phyloP scores from a whole-genome alignment of 2,888 invertebrate species.

The Petrolisthes manimaculis region DNA sequence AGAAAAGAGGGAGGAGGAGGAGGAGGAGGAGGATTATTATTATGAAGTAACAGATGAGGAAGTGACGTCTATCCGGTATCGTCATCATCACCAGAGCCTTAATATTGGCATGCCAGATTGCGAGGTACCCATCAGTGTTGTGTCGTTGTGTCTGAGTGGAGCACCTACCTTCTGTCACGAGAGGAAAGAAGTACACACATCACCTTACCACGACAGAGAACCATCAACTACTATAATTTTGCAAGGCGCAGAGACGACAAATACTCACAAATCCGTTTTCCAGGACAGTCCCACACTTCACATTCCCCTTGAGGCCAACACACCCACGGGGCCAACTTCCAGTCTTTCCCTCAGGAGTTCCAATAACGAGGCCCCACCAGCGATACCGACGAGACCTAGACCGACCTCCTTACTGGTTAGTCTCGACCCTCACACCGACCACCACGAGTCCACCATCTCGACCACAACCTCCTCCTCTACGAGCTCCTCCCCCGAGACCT shows the following conservation, averaged over 20 bases:
- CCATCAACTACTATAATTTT: no score
- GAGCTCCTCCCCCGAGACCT: slow-evolving; percentile 16
- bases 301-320: neutral
- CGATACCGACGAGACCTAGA: neutral
- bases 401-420: neutral
- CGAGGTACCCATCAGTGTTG: no score
- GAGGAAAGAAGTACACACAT: no score
- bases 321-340: neutral
- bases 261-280: no score
- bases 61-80: no score
- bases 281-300: no score
- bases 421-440: neutral
- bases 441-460: neutral
- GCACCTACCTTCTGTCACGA: no score
- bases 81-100: no score
- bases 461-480: neutral
- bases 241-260: no score
- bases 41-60: neutral
- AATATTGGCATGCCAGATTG: no score
- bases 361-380: neutral
- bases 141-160: no score
- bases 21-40: neutral
- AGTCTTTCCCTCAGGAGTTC: neutral
- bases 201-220: no score
- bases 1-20: neutral